These are phyloP conservation scores for Maccullochella peelii DNA, from an alignment of 2,113 vertebrate genomes.

Conservation along the genomic window DNA sequence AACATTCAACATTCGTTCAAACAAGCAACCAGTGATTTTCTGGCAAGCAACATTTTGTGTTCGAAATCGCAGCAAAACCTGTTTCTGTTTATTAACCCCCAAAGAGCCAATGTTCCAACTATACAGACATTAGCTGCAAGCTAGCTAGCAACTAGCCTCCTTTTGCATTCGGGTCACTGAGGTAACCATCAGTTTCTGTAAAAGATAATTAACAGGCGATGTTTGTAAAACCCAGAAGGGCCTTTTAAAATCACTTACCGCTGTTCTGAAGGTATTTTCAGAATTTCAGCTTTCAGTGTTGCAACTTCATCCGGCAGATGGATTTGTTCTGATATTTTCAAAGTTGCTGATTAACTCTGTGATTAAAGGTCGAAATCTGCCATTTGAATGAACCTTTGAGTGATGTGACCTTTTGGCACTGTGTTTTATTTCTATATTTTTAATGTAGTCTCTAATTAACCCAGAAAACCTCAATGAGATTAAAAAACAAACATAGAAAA, in stretches of 20 bases:
- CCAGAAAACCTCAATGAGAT: not conserved
- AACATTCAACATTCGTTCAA: not conserved
- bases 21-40: not conserved
- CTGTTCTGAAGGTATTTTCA: no score
- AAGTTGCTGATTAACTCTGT: constrained; percentile 7
- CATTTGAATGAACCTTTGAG: not conserved
- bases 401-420: constrained; percentile 21
- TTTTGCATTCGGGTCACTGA: not conserved
- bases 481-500: not conserved
- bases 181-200: not conserved
- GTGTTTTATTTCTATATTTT: not conserved
- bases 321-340: no score
- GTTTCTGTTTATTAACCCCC: not conserved
- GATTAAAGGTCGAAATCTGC: constrained; percentile 40
- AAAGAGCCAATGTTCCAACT: not conserved
- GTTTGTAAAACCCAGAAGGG: no score
- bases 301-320: not conserved
- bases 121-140: not conserved
- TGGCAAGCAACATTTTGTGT: not conserved
- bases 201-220: not conserved
- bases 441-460: constrained; percentile 18
- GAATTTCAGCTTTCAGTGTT: no score
- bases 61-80: not conserved
- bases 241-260: no score
- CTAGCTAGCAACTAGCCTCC: not conserved